A percentile compares a stretch with the other conserved stretches of the same genome.
These are phyloP conservation scores for Cotesia glomerata DNA, from an alignment of 1,140 invertebrate genomes.

Conservation along the genomic window DNA sequence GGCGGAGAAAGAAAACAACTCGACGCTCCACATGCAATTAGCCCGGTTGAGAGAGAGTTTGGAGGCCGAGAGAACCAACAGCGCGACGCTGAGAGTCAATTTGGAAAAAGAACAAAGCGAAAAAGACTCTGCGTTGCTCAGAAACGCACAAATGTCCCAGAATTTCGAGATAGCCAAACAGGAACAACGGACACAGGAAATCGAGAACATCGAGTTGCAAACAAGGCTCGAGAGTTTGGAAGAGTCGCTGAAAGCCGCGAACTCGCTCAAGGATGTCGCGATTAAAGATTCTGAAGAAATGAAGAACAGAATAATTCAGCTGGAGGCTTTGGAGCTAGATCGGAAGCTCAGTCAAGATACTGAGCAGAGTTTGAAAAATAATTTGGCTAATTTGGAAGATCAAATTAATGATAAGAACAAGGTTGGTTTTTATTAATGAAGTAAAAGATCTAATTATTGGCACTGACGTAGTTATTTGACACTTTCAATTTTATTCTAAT, in stretches of 20 bases:
- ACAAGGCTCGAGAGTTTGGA: slow-evolving; percentile 53
- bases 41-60: slow-evolving; percentile 46
- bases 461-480: too few relatives aligned
- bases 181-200: slow-evolving; percentile 70
- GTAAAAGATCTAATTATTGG: too few relatives aligned
- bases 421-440: slow-evolving; percentile 6
- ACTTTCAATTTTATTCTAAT: too few relatives aligned
- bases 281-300: slow-evolving; percentile 60
- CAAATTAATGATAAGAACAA: slow-evolving; percentile 71
- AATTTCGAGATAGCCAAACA: slow-evolving; percentile 77
- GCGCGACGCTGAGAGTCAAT: slow-evolving; percentile 46
- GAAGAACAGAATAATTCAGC: slow-evolving; percentile 58
- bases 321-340: slow-evolving; percentile 59
- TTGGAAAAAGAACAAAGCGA: slow-evolving; percentile 70
- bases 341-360: slow-evolving; percentile 59
- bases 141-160: slow-evolving; percentile 85
- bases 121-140: slow-evolving; percentile 76
- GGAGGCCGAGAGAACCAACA: slow-evolving; percentile 47
- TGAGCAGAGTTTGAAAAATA: slow-evolving; percentile 68
- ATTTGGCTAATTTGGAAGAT: slow-evolving; percentile 72
- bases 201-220: slow-evolving; percentile 62
- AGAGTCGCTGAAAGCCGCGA: slow-evolving; percentile 46
- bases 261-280: slow-evolving; percentile 64
- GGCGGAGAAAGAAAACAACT: slow-evolving; percentile 48
- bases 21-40: slow-evolving; percentile 50